Evolutionary conservation across 2,888 invertebrate species (phyloP).

Genomic region (Philaethria dido): DNA sequence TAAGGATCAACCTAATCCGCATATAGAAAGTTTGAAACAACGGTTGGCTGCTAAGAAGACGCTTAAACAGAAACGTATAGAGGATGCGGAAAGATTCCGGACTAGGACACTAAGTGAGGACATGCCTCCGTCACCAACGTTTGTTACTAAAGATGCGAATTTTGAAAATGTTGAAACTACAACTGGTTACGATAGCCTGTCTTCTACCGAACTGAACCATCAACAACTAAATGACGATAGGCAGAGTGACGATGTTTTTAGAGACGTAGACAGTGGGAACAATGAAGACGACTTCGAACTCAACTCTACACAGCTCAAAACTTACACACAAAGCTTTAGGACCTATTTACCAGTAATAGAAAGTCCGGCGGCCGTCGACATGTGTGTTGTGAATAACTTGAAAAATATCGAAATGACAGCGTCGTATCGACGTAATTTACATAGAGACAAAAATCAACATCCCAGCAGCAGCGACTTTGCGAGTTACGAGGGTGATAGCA

Average conservation of each 20-base stretch:
- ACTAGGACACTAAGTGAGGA: slow-evolving; percentile 87
- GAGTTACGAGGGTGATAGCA: slow-evolving; percentile 84
- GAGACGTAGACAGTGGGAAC: slow-evolving; percentile 85
- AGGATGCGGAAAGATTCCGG: slow-evolving; percentile 89
- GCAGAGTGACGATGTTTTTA: slow-evolving; percentile 61
- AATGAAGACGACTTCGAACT: slow-evolving; percentile 89
- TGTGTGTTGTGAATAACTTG: slow-evolving; percentile 75
- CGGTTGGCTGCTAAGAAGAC: slow-evolving; percentile 75
- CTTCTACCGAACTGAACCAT: slow-evolving; percentile 73
- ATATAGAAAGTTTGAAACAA: slow-evolving; percentile 70
- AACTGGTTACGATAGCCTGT: slow-evolving; percentile 77
- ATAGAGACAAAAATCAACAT: slow-evolving; percentile 55
- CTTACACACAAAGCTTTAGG: slow-evolving; percentile 82
- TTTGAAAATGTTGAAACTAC: slow-evolving; percentile 78
- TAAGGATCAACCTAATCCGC: slow-evolving; percentile 59
- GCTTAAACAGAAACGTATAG: slow-evolving; percentile 83
- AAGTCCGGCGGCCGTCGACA: slow-evolving; percentile 73
- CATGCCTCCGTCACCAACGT: slow-evolving; percentile 78
- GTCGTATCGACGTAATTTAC: slow-evolving; percentile 60
- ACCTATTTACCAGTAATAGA: slow-evolving; percentile 78
- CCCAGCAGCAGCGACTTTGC: slow-evolving; percentile 73
- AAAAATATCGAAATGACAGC: slow-evolving; percentile 77
- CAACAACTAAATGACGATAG: slow-evolving; percentile 65
- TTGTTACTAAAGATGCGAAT: slow-evolving; percentile 72
- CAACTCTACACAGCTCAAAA: slow-evolving; percentile 83